Evolutionary conservation across 2,797 vertebrate species (phyloP).

Genomic region (Loris lydekkerianus): DNA sequence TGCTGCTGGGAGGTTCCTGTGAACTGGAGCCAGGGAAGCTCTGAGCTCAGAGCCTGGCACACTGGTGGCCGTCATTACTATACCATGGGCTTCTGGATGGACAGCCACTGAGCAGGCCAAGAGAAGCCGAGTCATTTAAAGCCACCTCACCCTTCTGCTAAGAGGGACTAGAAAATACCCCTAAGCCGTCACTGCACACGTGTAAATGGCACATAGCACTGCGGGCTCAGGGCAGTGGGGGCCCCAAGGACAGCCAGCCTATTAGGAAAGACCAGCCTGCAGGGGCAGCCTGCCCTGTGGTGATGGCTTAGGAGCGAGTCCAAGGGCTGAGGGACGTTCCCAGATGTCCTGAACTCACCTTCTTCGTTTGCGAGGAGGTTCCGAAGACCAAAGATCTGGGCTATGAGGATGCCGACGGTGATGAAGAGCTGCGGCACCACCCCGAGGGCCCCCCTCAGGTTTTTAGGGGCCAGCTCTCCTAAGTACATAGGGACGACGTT

Average conservation of each 20-base stretch:
- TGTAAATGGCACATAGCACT: fast-evolving
- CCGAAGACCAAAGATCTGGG: constrained; percentile 94
- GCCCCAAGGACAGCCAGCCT: fast-evolving
- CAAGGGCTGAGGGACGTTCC: fast-evolving
- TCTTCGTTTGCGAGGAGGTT: constrained; percentile 90
- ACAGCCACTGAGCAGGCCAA: neutral
- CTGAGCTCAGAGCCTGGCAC: neutral
- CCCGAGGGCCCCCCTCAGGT: constrained; percentile 94
- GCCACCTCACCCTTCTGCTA: neutral
- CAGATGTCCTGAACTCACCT: constrained; percentile 85
- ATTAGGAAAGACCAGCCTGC: neutral
- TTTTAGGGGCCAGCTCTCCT: constrained; percentile 95
- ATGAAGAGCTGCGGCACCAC: constrained; percentile 96
- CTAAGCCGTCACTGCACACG: fast-evolving
- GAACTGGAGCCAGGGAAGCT: neutral
- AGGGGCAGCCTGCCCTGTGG: fast-evolving
- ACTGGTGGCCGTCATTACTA: neutral
- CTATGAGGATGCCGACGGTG: constrained; percentile 94
- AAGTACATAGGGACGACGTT: constrained; percentile 98
- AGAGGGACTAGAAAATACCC: neutral
- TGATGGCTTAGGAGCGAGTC: too few species aligned
- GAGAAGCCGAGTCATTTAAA: neutral
- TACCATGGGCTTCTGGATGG: fast-evolving
- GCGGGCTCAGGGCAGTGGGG: neutral
- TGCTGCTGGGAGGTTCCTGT: fast-evolving